Base-by-base conservation (phyloP, 1,140 invertebrate species). In the Drosophila kanapiae region DNA sequence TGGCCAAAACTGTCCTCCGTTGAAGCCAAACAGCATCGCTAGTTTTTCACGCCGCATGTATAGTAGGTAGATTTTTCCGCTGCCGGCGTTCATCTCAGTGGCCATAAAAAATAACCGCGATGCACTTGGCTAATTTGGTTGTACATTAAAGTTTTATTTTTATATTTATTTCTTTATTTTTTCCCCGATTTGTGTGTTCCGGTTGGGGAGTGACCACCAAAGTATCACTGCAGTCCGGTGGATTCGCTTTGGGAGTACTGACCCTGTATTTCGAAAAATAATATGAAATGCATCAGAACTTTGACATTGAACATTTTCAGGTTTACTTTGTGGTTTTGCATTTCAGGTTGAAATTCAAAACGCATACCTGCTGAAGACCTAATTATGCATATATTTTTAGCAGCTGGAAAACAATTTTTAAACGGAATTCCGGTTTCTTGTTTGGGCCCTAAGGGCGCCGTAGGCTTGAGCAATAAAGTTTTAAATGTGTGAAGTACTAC, bases 71-170 rank as follows among this genome's bases (percentile, higher is more conserved):
- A 70, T 59, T 78, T 82, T 78, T 71, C 60, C 71, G 78, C 78
- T 53, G 61, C 74, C 71, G 75, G 51, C 57, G 38, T 43, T 33
- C 47, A 76, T 64, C 56, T 47, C 8, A 45, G 45, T 58, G 38
- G 54, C 72, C 69, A 78, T 65, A 53, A 56, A 64, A 82, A 79
- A 78, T 23, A 48, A 23, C 45, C 35, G 51, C 83, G 67, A 83
- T 74, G 62, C 67, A 63, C 60, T 78, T 80, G 57, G 72, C 72
- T 78, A 84, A 88, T 87, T 88, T 87, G n/a, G n/a, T n/a, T n/a
- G 68, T 68, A 80, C 75, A 88, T 62, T 68, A 54, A 13, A 38
- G 43, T 47, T 80, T 16, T 29, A 74, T 37, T 75, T 69, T 63
- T 57, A 45, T 61, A 57, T 63, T 33, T 70, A 70, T 70, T 27